Evolutionary conservation across 1,140 invertebrate species (phyloP).

Genomic region (Drosophila pachea): DNA sequence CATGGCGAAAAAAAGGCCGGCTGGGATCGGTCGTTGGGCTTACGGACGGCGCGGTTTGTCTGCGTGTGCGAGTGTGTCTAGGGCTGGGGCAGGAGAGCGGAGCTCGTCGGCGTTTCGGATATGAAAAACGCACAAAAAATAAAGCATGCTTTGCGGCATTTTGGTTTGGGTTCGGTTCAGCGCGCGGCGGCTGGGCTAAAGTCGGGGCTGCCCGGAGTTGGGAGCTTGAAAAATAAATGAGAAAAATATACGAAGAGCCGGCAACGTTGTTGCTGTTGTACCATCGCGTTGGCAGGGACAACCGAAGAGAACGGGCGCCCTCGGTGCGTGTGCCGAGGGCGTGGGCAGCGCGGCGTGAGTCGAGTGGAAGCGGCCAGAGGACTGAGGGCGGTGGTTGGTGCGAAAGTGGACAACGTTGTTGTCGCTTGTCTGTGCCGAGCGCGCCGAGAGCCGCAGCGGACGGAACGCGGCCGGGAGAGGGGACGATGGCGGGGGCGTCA

Average conservation of each 20-base stretch:
- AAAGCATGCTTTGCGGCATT: slow-evolving; percentile 53
- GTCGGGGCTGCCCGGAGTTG: slow-evolving; percentile 36
- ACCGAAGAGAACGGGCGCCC: slow-evolving; percentile 12
- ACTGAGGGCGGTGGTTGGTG: slow-evolving; percentile 35
- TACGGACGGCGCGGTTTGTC: slow-evolving; percentile 15
- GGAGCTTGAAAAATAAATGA: slow-evolving; percentile 70
- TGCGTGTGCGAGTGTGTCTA: slow-evolving; percentile 9
- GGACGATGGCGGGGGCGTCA: neutral
- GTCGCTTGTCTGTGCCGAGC: slow-evolving; percentile 63
- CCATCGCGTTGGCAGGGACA: slow-evolving; percentile 53
- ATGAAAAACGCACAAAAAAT: slow-evolving; percentile 77
- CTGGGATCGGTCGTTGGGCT: slow-evolving; percentile 49
- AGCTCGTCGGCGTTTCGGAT: slow-evolving; percentile 76
- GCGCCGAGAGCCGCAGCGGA: slow-evolving; percentile 5
- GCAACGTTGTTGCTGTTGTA: slow-evolving; percentile 68
- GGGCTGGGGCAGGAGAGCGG: slow-evolving; percentile 17
- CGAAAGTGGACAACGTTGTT: slow-evolving; percentile 76
- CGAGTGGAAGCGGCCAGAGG: neutral
- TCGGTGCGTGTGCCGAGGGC: slow-evolving; percentile 18
- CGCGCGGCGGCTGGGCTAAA: slow-evolving; percentile 17
- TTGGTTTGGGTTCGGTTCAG: slow-evolving; percentile 28
- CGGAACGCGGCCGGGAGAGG: neutral
- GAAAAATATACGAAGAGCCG: slow-evolving; percentile 76
- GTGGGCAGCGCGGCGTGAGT: neutral
- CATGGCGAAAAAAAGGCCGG: slow-evolving; percentile 73